Evolutionary conservation across 2,113 vertebrate genomes (phyloP), one percentile per base, ranked within the genome.

Genomic region (Columbina picui): DNA sequence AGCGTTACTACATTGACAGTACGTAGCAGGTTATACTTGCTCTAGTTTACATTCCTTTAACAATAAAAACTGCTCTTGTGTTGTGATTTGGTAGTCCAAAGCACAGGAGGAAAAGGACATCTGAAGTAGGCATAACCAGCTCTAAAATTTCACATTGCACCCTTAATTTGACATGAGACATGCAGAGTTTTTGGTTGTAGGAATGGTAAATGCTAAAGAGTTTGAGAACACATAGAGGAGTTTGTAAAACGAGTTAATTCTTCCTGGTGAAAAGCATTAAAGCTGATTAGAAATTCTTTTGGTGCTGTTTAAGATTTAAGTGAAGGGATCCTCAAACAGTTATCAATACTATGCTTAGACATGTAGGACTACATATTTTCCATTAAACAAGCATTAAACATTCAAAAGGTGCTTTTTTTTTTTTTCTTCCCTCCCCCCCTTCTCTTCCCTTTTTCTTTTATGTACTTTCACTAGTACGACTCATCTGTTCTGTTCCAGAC

Each of bases 401-500:
- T 79, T 94, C 56, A 71, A 27, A 63, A 17, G 23, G 12, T 88
- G 70, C 15, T 68, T 55, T 23, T 23, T 21, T 19, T 21, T 19
- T 20, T 3, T 22, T 43, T 16, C 15, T 12, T 4, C 16, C 5
- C 11, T 25, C 9, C 1, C 2, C 8, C 50, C 27, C n/a, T 20
- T 26, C 23, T 39, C 49, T 85, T 69, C 30, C 61, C 15, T 45
- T 73, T 77, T 32, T 92, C 34, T 91, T 89, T 87, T 69, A 26
- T 19, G 41, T 83, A 85, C 78, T 90, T 91, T 96, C 92, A 90
- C 81, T 89, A 76, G 91, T 53, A 21, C 38, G 2, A 69, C 60
- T 95, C 71, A 67, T 73, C 77, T 94, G 39, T 93, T 95, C 86
- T 89, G 81, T 96, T 96, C 87, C 95, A 95, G 91, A 90, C 81